Evolutionary conservation across 35 echinoderm and acorn worm genomes (phyloP), one percentile per base, ranked within the genome.

Genomic region (Anneissia japonica): DNA sequence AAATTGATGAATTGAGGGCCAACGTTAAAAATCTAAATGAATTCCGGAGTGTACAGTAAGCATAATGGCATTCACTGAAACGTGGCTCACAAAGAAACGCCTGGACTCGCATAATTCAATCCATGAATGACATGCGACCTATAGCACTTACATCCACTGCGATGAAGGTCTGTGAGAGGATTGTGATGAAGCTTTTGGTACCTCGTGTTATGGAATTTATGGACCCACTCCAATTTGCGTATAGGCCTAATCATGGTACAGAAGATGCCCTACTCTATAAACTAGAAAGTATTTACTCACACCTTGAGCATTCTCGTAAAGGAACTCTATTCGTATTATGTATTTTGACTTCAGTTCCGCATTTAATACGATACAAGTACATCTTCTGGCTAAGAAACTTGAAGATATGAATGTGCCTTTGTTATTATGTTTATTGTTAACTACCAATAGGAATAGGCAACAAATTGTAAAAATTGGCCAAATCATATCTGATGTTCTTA

Each of bases 201-300:
- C 40, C 40, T 6, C 40, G 4, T 43, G 41, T 30, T 33, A 16
- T 37, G 31, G 43, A 51, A 51, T 51, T 41, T 51, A 19, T 81
- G 31, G 84, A 86, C 46, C 81, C 88, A 17, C 46, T 73, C 26
- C 77, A 91, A 72, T 86, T 86, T 77, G 89, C 84, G 0, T 91
- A 91, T 81, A 12, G 76, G 72, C 17, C 31, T 46, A 55, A 40
- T 34, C 80, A 46, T 5, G 86, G 80, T 38, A 74, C 76, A n/a
- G 77, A 85, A 33, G 83, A 91, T 74, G 89, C 89, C 39, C 39
- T 78, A 41, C 26, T 87, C 32, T 38, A 82, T 79, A 21, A 38
- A 32, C 5, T 77, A 75, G n/a, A 80, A 17, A 37, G 46, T 39
- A 39, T 82, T 31, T 91, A 91, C 82, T 72, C 83, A 11, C 89